Conservation (phyloP, 2,797 vertebrate species). For the Enteromius argenteus region DNA sequence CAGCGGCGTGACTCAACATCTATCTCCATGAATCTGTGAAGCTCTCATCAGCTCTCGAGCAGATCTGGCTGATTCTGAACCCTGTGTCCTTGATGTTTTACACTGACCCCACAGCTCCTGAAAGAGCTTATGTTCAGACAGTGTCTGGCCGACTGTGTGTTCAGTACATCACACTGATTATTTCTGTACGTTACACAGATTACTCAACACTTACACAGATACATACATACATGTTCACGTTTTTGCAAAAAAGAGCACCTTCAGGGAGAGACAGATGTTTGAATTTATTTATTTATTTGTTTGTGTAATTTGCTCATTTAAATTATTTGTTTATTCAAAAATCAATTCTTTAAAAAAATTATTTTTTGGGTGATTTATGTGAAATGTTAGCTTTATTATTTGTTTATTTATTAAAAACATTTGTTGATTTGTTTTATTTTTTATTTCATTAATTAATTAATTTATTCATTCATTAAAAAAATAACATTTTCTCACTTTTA, state of each 20-base stretch:
- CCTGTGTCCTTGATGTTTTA: not conserved
- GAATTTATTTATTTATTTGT: not conserved
- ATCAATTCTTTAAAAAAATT: no score
- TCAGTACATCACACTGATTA: not conserved
- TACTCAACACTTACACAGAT: not conserved
- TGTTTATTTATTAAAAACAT: no score
- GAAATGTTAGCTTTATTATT: not conserved
- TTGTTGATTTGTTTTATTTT: no score
- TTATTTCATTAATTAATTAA: no score
- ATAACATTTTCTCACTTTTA: no score
- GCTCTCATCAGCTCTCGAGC: not conserved
- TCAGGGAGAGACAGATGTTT: not conserved
- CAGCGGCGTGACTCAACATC: slow-evolving; percentile 30
- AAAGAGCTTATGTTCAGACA: no score
- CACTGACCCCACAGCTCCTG: not conserved
- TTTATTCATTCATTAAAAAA: not conserved
- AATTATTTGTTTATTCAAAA: no score
- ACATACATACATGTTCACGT: not conserved
- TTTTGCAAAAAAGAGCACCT: not conserved
- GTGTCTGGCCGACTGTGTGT: not conserved
- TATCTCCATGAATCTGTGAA: slow-evolving; percentile 16
- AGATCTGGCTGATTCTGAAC: not conserved
- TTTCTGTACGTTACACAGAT: not conserved
- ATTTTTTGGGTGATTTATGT: not conserved
- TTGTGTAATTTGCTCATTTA: no score